phyloP scores from a whole-genome alignment of 1,140 invertebrate genomes.

The Ceratitis capitata region DNA sequence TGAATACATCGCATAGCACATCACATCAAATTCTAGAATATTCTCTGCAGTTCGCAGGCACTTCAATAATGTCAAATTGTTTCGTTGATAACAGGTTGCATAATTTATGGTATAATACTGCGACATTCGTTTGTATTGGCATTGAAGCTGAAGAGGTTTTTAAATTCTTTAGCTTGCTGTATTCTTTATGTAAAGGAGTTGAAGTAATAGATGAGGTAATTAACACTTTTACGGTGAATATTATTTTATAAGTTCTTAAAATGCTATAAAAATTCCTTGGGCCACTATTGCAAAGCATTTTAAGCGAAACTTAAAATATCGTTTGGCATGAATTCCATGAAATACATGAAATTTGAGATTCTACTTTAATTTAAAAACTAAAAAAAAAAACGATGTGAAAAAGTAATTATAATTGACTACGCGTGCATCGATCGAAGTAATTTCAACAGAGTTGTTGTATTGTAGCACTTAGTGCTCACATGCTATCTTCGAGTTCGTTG shows the following conservation, averaged over 20 bases:
- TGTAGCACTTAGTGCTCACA: neutral
- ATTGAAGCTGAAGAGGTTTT: neutral
- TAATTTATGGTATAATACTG: neutral
- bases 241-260: neutral
- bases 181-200: no score
- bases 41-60: neutral
- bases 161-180: no score
- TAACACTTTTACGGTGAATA: neutral
- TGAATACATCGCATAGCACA: neutral
- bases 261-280: neutral
- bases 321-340: neutral
- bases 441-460: neutral
- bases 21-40: neutral
- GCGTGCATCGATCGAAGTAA: neutral
- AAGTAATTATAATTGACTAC: neutral
- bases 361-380: neutral
- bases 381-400: neutral
- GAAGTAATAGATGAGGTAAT: neutral
- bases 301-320: neutral
- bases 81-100: neutral
- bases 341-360: neutral
- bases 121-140: neutral
- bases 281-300: neutral
- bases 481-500: no score
- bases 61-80: conserved; percentile 18